Evolutionary conservation across 1,140 invertebrate species (phyloP).

Genomic region (Temnothorax curvispinosus): DNA sequence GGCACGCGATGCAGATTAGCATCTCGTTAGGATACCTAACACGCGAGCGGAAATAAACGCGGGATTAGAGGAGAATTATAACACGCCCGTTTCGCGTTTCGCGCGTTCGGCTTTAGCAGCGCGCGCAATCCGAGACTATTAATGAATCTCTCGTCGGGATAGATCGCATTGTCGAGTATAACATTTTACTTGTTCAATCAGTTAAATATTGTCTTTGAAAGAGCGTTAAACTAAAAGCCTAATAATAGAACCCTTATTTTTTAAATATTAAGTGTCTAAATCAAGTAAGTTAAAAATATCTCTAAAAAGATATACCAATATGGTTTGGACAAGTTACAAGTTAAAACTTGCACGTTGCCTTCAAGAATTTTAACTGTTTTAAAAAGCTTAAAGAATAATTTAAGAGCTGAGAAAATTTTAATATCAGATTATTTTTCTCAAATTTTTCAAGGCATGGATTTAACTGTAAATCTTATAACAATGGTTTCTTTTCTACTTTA

Average conservation of each 20-base stretch:
- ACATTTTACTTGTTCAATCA: not conserved
- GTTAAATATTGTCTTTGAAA: not conserved
- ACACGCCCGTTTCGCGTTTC: not conserved
- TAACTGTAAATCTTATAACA: not conserved
- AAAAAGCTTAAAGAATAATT: not conserved
- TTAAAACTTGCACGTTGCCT: too few relatives aligned
- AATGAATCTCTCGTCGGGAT: not conserved
- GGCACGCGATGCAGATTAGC: slow-evolving; percentile 37
- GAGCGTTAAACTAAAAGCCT: not conserved
- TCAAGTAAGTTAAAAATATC: too few relatives aligned
- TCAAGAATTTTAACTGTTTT: too few relatives aligned
- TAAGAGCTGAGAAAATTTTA: not conserved
- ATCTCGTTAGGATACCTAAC: slow-evolving; percentile 40
- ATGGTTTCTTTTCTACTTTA: not conserved
- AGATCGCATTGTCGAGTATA: not conserved
- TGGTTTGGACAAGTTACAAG: too few relatives aligned
- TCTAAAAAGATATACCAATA: too few relatives aligned
- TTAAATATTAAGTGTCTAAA: too few relatives aligned
- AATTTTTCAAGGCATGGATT: not conserved
- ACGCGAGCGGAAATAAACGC: slow-evolving; percentile 21
- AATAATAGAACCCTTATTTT: too few relatives aligned
- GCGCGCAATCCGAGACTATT: not conserved
- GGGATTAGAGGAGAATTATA: slow-evolving; percentile 42
- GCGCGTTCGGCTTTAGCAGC: not conserved
- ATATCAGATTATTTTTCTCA: not conserved